Evolutionary conservation across 2,888 invertebrate genomes (phyloP), one percentile per base, ranked within the genome.

Genomic region (Palloptera scutellata): DNA sequence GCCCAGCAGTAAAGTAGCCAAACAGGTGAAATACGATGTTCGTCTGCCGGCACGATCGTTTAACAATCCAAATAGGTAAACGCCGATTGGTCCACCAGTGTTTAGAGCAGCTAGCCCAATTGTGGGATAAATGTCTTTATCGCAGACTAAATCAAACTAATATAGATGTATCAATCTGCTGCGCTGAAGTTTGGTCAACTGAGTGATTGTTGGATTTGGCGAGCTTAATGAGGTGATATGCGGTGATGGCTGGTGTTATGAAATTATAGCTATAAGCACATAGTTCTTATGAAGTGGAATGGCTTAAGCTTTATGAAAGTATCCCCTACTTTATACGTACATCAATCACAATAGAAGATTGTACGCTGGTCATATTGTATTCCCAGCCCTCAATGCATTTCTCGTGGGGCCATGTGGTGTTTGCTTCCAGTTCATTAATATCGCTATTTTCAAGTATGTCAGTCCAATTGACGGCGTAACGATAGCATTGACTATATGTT

Each of bases 81-180:
- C 96, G 40, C 96, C 96, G 68, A 96, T 88, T 0, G 96, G 95
- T 12, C 95, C 95, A 58, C 96, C 96, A 45, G 93, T 87, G 81
- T 96, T 96, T 64, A 96, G 87, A 4, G 94, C 92, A 1, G 93
- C 93, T 74, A 96, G 86, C 9, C 94, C 94, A 64, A 96, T 88
- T 0, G 95, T 95, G 3, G 96, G 95, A 85, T 95, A 95, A 75
- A 95, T 93, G 72, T 92, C 91, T 74, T 89, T 89, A 66, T 93
- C 92, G 82, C 96, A 96, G 57, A 96, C 96, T 78, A 97, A 87
- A 86, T 95, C 90, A 84, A 94, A 96, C 96, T 96, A 88, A 61
- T 54, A 12, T 15, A 40, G 52, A 55, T 13, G 19, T 11, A 65
- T 43, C 12, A 48, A 30, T 30, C 30, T 30, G 30, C 6, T 30